A percentile compares a stretch with the other conserved stretches of the same genome.
Evolutionary conservation across 1,140 invertebrate genomes (phyloP).

Genomic region (Mactra quadrangularis): DNA sequence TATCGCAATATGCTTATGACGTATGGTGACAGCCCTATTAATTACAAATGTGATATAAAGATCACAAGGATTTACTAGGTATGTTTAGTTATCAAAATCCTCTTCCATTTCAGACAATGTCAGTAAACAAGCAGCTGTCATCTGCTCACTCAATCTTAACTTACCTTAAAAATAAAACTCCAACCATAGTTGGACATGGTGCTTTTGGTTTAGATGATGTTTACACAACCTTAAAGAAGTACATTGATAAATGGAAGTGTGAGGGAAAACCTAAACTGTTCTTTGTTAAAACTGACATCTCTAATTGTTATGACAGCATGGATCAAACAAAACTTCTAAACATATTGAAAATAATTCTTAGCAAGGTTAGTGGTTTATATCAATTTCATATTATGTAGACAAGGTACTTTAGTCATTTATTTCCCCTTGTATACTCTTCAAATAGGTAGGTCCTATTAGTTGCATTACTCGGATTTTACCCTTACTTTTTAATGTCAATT

Average conservation of each 20-base stretch:
- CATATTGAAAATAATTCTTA: constrained; percentile 65
- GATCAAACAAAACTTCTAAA: constrained; percentile 64
- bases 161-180: constrained; percentile 63
- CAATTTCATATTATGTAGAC: background rate
- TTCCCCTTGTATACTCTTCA: no score
- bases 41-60: no score
- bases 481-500: no score
- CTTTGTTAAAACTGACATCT: constrained; percentile 76
- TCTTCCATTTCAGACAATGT: constrained; percentile 62
- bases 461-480: no score
- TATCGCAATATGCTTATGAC: no score
- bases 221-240: constrained; percentile 63
- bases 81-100: no score
- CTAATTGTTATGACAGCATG: constrained; percentile 73
- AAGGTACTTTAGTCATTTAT: no score
- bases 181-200: constrained; percentile 60
- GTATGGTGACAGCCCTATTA: no score
- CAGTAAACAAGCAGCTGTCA: constrained; percentile 73
- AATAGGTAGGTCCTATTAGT: no score
- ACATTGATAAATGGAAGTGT: constrained; percentile 38
- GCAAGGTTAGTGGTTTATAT: constrained; percentile 54
- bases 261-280: constrained; percentile 59
- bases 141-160: constrained; percentile 65
- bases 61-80: no score
- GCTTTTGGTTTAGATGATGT: constrained; percentile 74